Percentiles rank a stretch among this genome's conserved stretches.
phyloP scores from a whole-genome alignment of 2,113 vertebrate genomes.

The Sminthopsis crassicaudata region DNA sequence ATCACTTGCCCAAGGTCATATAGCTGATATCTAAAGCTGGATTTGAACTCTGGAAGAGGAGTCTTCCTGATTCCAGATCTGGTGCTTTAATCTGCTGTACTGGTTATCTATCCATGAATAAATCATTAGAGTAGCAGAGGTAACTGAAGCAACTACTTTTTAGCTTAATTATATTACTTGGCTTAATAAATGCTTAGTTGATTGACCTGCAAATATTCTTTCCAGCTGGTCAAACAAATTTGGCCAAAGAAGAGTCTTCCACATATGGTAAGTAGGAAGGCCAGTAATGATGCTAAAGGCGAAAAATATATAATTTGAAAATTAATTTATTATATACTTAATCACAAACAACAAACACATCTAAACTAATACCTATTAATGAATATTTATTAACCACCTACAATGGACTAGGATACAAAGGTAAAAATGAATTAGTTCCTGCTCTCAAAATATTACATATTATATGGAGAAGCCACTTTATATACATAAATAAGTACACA shows the following conservation, averaged over 20 bases:
- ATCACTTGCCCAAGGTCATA: background rate
- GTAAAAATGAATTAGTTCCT: background rate
- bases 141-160: background rate
- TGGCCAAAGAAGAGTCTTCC: constrained; percentile 4
- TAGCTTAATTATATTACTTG: background rate
- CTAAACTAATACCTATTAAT: background rate
- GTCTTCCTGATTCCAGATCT: background rate
- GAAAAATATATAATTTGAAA: background rate
- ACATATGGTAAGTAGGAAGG: background rate
- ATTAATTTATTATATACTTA: background rate
- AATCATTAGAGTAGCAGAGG: background rate
- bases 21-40: background rate
- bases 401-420: background rate
- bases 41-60: background rate
- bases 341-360: background rate
- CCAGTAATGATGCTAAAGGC: background rate
- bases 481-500: background rate
- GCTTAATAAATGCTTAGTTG: background rate
- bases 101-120: background rate
- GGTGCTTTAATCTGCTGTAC: background rate
- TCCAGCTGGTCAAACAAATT: background rate
- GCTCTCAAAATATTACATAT: background rate
- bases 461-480: background rate
- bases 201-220: background rate
- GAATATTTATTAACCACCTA: background rate